Evolutionary conservation across 2,888 invertebrate genomes (phyloP).

Genomic region (Morpho helenor): DNA sequence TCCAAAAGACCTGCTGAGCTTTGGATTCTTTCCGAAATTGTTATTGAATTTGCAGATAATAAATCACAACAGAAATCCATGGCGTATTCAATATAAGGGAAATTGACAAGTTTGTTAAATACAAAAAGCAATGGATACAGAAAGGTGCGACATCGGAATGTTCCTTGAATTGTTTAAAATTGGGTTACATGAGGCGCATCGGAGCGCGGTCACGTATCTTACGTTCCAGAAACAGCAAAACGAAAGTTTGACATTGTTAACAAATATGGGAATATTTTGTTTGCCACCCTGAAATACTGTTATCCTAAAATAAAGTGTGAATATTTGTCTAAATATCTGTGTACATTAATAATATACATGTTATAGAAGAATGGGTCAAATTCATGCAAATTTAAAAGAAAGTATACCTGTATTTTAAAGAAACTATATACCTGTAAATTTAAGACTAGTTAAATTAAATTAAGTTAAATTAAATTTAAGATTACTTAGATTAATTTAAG

Average conservation of each 20-base stretch:
- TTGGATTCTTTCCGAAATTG: slow-evolving; percentile 6
- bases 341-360: too few relatives aligned
- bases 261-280: slow-evolving; percentile 2
- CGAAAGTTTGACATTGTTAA: slow-evolving; percentile 8
- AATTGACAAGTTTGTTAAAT: not conserved
- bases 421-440: too few relatives aligned
- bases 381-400: too few relatives aligned
- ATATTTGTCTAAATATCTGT: too few relatives aligned
- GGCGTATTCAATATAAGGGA: not conserved
- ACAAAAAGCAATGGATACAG: slow-evolving; percentile 9
- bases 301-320: not conserved
- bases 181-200: slow-evolving; percentile 16
- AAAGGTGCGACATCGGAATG: slow-evolving; percentile 2
- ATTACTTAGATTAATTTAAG: too few relatives aligned
- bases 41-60: not conserved
- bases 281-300: not conserved
- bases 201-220: slow-evolving; percentile 17
- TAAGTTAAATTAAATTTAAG: too few relatives aligned
- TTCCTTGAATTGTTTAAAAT: slow-evolving; percentile 1
- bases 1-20: slow-evolving; percentile 13
- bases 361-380: too few relatives aligned
- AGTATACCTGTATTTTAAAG: too few relatives aligned
- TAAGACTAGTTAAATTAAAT: too few relatives aligned
- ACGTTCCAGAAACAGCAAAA: slow-evolving; percentile 11
- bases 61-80: slow-evolving; percentile 3